phyloP scores from a whole-genome alignment of 1,140 invertebrate genomes.

The Drosophila hydei region DNA sequence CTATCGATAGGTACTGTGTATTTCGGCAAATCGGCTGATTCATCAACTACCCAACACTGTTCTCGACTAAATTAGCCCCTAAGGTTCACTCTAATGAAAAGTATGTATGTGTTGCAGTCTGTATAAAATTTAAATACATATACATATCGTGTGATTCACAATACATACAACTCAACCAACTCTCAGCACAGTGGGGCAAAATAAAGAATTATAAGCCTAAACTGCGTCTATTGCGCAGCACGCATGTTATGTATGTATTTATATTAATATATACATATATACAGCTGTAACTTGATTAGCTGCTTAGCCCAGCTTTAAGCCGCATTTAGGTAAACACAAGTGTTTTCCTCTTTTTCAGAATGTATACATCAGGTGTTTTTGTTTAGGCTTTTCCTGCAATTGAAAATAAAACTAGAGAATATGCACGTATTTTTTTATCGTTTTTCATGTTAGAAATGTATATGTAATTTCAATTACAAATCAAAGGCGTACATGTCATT shows the following conservation, averaged over 20 bases:
- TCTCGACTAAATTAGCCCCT: neutral
- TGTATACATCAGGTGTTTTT: conserved; percentile 1
- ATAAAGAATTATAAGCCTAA: neutral
- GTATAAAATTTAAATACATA: conserved; percentile 12
- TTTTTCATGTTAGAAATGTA: conserved; percentile 53
- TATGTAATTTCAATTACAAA: conserved; percentile 80
- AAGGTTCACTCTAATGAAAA: neutral
- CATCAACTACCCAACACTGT: conserved; percentile 14
- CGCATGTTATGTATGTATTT: neutral
- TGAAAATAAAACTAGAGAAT: conserved; percentile 25
- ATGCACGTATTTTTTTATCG: conserved; percentile 23
- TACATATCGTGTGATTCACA: conserved; percentile 25
- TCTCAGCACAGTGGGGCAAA: conserved; percentile 20
- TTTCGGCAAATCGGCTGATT: neutral
- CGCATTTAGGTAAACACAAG: conserved; percentile 9
- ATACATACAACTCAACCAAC: neutral
- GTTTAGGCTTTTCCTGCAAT: conserved; percentile 5
- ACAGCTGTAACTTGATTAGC: conserved; percentile 29
- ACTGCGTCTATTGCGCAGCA: conserved; percentile 22
- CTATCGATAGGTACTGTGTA: too few species aligned
- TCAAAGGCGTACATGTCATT: conserved; percentile 73
- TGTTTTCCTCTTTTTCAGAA: conserved; percentile 19
- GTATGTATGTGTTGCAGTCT: conserved; percentile 7
- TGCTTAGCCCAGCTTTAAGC: conserved; percentile 1
- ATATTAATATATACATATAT: neutral